These are phyloP conservation scores for Steatornis caripensis DNA, from an alignment of 2,113 vertebrate species.

Conservation along the genomic window DNA sequence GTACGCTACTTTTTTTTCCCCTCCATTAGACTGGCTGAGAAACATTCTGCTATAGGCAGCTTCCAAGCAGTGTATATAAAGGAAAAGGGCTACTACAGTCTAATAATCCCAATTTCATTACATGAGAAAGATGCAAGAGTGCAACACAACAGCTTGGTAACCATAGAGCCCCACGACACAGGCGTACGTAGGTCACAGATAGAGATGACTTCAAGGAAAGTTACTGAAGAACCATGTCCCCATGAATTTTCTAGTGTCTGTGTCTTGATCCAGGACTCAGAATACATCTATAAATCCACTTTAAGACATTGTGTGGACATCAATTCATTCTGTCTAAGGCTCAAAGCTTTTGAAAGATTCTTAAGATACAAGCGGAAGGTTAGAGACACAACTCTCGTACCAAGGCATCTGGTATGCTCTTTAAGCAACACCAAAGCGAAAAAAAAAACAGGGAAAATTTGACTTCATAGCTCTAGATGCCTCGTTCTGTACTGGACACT, in stretches of 20 bases:
- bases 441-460: neutral
- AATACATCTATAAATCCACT: neutral
- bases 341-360: neutral
- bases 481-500: neutral
- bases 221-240: neutral
- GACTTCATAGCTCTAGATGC: neutral
- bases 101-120: neutral
- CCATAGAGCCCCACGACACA: neutral
- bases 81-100: neutral
- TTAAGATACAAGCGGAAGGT: neutral
- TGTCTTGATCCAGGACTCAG: neutral
- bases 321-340: neutral
- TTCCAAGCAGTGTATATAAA: neutral
- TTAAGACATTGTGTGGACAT: neutral
- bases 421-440: neutral
- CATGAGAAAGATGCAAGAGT: neutral
- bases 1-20: neutral
- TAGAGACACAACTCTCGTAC: neutral
- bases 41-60: neutral
- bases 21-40: neutral
- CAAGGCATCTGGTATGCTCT: neutral
- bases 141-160: neutral
- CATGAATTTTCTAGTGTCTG: neutral
- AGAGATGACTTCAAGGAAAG: neutral
- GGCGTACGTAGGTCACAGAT: accelerated